Base-by-base conservation (phyloP, 2,888 invertebrate species). In the Acheta domesticus region DNA sequence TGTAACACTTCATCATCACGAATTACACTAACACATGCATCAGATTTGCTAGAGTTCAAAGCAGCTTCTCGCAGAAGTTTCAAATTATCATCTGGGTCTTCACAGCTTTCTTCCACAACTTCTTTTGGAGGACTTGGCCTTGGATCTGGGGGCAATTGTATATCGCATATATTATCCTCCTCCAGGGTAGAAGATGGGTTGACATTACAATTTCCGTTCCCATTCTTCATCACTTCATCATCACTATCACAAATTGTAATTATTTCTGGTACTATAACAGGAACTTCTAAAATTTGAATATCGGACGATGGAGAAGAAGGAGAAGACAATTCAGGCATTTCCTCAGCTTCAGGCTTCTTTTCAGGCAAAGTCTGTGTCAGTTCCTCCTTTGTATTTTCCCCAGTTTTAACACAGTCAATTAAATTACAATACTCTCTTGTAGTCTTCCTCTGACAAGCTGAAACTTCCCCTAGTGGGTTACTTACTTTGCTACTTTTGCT, bases 181-280 rank as follows among this genome's bases (percentile, higher is more conserved):
- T 3, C 14, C 16, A 0, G n/a, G 3, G 3, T n/a, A 16, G 16
- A 62, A 62, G 8, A 19, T 12, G 14, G 14, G 4, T 62, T 62
- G 4, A 19, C 16, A 36, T 36, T 36, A 5, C 36, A 36, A 36
- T 36, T 36, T 36, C 36, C 36, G 8, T 36, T 36, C 4, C 36
- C 36, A 36, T 8, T 36, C 16, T 14, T 14, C 14, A 19, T 3
- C 62, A 62, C 16, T 4, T 62, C 62, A 62, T 62, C 62, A 62
- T 62, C 62, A 62, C 62, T 62, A 62, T 62, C 62, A 19, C 62
- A 14, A 62, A 62, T 62, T 62, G 62, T 62, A n/a, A 62, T 62
- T 14, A 62, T n/a, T 62, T 62, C 62, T 62, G 62, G 62, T 14
- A 62, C 62, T 62, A 19, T 62, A 62, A 62, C 62, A 62, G 62